A percentile compares a stretch with the other conserved stretches of the same genome.
phyloP scores from a whole-genome alignment of 1,140 invertebrate species.

The Ostrea edulis region DNA sequence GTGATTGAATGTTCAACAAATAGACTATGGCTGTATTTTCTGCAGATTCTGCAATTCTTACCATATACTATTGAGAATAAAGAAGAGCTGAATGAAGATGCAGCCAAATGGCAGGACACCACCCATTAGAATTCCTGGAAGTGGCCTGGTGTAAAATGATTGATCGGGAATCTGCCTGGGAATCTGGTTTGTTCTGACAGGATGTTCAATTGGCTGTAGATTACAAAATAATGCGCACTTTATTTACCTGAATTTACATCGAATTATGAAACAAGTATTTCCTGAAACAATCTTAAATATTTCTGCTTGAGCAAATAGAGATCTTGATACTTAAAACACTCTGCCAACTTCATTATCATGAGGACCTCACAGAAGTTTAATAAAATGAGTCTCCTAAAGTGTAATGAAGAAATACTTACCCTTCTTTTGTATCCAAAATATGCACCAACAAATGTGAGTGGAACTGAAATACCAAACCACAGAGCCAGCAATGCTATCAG shows the following conservation, averaged over 20 bases:
- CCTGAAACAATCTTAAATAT: neutral
- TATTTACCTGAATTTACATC: neutral
- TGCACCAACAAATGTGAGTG: conserved; percentile 97
- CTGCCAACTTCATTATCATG: no score
- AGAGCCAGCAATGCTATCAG: conserved; percentile 96
- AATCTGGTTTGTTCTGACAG: conserved; percentile 98
- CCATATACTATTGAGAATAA: conserved; percentile 99
- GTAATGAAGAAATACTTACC: conserved; percentile 82
- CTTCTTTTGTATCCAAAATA: conserved; percentile 99
- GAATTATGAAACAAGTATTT: neutral
- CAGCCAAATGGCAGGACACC: conserved; percentile 99
- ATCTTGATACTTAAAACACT: no score
- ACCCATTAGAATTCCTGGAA: conserved; percentile 94
- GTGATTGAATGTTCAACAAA: no score
- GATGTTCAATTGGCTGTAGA: conserved; percentile 93
- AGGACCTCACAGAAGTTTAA: no score
- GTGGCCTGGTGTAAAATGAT: conserved; percentile 96
- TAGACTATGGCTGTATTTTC: no score
- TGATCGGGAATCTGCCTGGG: conserved; percentile 98
- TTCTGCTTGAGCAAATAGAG: no score
- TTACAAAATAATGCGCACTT: neutral
- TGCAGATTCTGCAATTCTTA: conserved; percentile 73
- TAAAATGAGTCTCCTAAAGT: no score
- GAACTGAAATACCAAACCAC: conserved; percentile 99
- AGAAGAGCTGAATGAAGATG: conserved; percentile 99